Conservation (phyloP, 2,113 vertebrate species). For the Pteronura brasiliensis region DNA sequence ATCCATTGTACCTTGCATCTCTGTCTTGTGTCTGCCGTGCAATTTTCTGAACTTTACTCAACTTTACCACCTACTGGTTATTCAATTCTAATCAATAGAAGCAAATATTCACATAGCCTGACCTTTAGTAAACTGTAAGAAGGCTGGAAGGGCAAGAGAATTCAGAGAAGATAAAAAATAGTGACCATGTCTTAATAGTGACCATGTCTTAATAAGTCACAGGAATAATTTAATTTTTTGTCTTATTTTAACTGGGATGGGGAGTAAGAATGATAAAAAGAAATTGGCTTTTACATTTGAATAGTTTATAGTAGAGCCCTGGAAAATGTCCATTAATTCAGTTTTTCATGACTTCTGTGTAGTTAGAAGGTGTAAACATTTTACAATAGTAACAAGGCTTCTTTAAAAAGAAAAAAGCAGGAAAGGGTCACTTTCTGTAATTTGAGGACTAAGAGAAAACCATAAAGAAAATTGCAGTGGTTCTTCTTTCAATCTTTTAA, state of each 20-base stretch:
- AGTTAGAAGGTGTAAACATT: neutral
- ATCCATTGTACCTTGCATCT: constrained; percentile 22
- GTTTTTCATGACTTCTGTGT: neutral
- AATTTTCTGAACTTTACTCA: constrained; percentile 76
- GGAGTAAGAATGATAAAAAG: neutral
- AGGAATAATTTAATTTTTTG: neutral
- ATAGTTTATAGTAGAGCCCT: neutral
- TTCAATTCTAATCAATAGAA: constrained; percentile 61
- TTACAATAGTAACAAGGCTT: neutral
- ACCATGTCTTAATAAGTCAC: neutral
- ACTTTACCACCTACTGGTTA: constrained; percentile 62
- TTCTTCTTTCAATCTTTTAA: neutral
- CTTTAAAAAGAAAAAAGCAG: neutral
- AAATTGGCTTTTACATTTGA: neutral
- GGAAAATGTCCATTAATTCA: neutral
- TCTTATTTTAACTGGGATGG: constrained; percentile 16
- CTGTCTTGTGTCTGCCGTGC: constrained; percentile 48
- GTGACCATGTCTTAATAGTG: neutral
- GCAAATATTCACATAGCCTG: constrained; percentile 63
- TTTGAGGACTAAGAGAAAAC: neutral
- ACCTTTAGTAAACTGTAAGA: constrained; percentile 50
- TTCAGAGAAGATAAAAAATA: constrained; percentile 6
- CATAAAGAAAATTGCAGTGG: neutral
- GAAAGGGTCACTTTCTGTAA: neutral
- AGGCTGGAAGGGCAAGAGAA: constrained; percentile 48